Percentiles rank a stretch among this genome's conserved stretches.
Evolutionary conservation across 2,888 invertebrate species (phyloP).

Genomic region (Mamestra brassicae): DNA sequence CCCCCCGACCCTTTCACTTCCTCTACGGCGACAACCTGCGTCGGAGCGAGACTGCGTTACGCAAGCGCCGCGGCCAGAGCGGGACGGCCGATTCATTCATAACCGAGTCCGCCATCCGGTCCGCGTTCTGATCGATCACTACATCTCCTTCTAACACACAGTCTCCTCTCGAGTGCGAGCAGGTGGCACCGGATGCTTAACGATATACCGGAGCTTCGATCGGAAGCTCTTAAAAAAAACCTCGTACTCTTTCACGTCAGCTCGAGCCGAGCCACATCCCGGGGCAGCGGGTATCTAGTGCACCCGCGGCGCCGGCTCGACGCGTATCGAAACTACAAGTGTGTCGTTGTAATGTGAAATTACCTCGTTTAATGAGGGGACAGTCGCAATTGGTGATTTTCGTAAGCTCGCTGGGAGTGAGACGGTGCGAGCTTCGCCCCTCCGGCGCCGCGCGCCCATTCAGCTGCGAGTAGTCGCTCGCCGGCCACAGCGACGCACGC

Average conservation of each 20-base stretch:
- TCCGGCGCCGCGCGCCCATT: constrained; percentile 88
- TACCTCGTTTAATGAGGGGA: constrained; percentile 80
- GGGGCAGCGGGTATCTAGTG: constrained; percentile 64
- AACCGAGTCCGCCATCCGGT: constrained; percentile 90
- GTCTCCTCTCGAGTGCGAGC: constrained; percentile 87
- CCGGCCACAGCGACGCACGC: constrained; percentile 88
- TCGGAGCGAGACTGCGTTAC: constrained; percentile 80
- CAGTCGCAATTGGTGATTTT: constrained; percentile 88
- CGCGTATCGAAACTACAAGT: constrained; percentile 71
- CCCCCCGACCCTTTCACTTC: constrained; percentile 90
- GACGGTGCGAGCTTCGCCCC: constrained; percentile 88
- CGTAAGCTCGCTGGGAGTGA: constrained; percentile 89
- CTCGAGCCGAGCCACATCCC: constrained; percentile 69
- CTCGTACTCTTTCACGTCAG: constrained; percentile 76
- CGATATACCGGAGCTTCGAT: constrained; percentile 82
- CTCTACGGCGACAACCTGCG: constrained; percentile 89
- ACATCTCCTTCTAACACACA: constrained; percentile 89
- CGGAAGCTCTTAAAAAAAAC: constrained; percentile 86
- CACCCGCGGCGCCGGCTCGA: constrained; percentile 62
- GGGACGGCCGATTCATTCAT: constrained; percentile 89
- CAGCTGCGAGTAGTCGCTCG: constrained; percentile 87
- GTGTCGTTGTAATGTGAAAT: constrained; percentile 73
- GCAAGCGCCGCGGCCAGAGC: constrained; percentile 75
- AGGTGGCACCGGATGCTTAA: constrained; percentile 89
- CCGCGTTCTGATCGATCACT: constrained; percentile 87